Conservation (phyloP, 2,888 invertebrate genomes). For the Lasioglossum oenotherae region DNA sequence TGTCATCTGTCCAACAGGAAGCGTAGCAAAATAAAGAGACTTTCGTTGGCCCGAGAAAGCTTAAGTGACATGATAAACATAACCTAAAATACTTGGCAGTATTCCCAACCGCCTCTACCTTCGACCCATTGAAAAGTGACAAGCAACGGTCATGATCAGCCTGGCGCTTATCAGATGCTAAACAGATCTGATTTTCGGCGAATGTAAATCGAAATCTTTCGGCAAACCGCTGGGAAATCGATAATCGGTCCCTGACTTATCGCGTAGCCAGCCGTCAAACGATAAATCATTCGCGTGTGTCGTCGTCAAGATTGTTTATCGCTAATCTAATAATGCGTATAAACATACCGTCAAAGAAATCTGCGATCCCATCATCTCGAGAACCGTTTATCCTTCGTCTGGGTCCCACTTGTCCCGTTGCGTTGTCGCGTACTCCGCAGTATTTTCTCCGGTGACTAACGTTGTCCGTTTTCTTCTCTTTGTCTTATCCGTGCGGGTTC, state of each 20-base stretch:
- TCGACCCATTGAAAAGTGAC: conserved; percentile 22
- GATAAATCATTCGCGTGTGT: conserved; percentile 8
- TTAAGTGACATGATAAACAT: conserved; percentile 56
- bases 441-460: conserved; percentile 28
- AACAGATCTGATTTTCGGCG: neutral
- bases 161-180: conserved; percentile 12
- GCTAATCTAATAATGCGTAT: conserved; percentile 48
- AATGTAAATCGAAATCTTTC: neutral
- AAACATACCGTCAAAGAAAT: conserved; percentile 53
- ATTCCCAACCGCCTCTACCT: conserved; percentile 21
- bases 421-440: conserved; percentile 22
- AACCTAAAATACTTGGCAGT: conserved; percentile 57
- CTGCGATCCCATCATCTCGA: conserved; percentile 43
- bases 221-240: conserved; percentile 50
- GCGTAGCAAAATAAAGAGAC: neutral
- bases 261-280: conserved; percentile 42
- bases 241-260: conserved; percentile 50
- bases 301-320: conserved; percentile 22
- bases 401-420: neutral
- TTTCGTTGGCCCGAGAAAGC: neutral
- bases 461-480: neutral
- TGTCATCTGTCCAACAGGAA: neutral
- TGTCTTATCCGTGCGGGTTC: conserved; percentile 28
- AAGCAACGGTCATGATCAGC: conserved; percentile 1
- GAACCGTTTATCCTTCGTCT: conserved; percentile 16